Evolutionary conservation across 2,113 vertebrate species (phyloP), one percentile per base, ranked within the genome.

Genomic region (Pseudorhombus dupliciocellatus): DNA sequence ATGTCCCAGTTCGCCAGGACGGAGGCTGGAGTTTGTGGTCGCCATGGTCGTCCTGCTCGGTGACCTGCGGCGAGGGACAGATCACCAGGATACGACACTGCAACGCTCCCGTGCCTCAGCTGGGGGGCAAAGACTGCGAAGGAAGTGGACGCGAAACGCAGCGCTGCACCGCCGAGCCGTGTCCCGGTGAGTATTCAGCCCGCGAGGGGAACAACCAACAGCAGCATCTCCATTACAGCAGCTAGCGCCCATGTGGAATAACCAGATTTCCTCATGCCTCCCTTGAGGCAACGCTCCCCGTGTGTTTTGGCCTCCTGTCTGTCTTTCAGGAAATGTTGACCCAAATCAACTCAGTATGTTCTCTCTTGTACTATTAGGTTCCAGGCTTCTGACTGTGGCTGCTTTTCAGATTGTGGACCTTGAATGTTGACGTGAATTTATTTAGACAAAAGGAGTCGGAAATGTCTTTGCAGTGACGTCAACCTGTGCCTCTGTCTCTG

Each of bases 1-100:
- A 66, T 76, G 34, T 76, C 22, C 44, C 76, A 99, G 97, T 98
- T 79, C 96, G 96, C 64, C 97, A 98, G 37, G 93, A 99, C 6
- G 97, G 97, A 15, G 96, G 96, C 48, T 99, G 97, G 97, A 99
- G 97, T 81, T 92, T 98, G 85, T 99, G 97, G 97, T 98, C 97
- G 0, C 97, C 97, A 0, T 99, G 97, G 97, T 98, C 97, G 0
- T 96, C 97, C 2, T 99, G 97, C 88, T 97, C 97, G 0, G 95
- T 95, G 58, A 97, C 96, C 16, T 99, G 97, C 7, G 97, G 97
- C 10, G 78, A 91, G 1, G 97, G 97, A 67, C 96, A 97, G 57
- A 95, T 97, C 89, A 98, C 97, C 0, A 95, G 97, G 69, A 98
- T 99, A 64, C 95, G 97, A 2, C 96, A 98, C 88, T 99, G 97